Evolutionary conservation across 2,888 invertebrate genomes (phyloP).

Genomic region (Yponomeuta sedellus): DNA sequence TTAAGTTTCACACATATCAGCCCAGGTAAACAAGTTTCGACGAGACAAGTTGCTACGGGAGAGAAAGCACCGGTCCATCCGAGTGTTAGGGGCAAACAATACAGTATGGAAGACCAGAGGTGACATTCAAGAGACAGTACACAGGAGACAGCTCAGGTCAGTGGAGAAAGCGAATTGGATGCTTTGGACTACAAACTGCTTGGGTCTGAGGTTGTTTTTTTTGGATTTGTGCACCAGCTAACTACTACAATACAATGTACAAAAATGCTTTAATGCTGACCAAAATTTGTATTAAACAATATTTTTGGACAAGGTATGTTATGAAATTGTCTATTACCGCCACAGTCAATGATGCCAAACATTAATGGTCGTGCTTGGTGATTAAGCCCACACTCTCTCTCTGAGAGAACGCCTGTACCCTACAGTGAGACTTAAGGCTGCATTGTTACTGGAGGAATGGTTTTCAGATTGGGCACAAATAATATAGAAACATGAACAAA

Average conservation of each 20-base stretch:
- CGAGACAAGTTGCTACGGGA: neutral
- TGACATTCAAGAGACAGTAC: neutral
- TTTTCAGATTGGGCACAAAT: neutral
- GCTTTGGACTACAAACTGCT: neutral
- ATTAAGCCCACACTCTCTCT: no score
- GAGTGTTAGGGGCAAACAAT: neutral
- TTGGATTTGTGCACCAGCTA: neutral
- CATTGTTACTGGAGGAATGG: no score
- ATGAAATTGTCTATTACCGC: no score
- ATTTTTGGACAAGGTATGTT: neutral
- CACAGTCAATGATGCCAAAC: no score
- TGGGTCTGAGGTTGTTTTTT: neutral
- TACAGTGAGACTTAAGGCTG: no score
- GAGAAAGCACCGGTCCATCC: slow-evolving; percentile 4
- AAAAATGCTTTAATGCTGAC: neutral
- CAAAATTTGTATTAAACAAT: no score
- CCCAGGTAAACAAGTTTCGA: neutral
- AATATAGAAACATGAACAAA: neutral
- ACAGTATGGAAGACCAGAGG: neutral
- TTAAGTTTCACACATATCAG: neutral
- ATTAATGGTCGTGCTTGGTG: no score
- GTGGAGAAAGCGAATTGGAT: neutral
- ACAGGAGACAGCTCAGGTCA: neutral
- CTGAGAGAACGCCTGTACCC: no score
- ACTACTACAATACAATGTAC: neutral